Evolutionary conservation across 1,140 invertebrate genomes (phyloP).

Genomic region (Calephelis nemesis): DNA sequence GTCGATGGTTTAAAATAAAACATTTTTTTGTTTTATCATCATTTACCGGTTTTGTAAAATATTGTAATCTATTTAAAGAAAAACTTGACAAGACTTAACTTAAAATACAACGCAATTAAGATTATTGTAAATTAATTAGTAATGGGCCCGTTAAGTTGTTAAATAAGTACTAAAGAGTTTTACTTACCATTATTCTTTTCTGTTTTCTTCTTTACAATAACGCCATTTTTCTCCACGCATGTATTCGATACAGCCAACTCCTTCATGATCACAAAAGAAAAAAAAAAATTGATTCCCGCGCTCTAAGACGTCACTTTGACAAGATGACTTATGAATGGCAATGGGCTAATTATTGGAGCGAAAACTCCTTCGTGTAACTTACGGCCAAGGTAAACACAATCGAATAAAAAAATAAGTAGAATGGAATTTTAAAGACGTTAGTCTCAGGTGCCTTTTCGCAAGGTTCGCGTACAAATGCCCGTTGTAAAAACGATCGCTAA

Average conservation of each 20-base stretch:
- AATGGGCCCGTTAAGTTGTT: too few species aligned
- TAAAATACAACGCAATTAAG: too few species aligned
- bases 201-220: slow-evolving; percentile 48
- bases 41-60: too few species aligned
- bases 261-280: slow-evolving; percentile 52
- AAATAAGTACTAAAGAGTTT: too few species aligned
- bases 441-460: slow-evolving; percentile 10
- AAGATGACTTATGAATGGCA: slow-evolving; percentile 43
- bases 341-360: slow-evolving; percentile 50
- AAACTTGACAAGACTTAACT: too few species aligned
- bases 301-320: slow-evolving; percentile 66
- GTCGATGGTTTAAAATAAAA: too few species aligned
- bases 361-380: slow-evolving; percentile 43
- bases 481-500: neutral
- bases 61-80: too few species aligned
- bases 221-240: slow-evolving; percentile 48
- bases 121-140: too few species aligned
- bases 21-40: too few species aligned
- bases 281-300: slow-evolving; percentile 46
- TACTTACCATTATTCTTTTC: slow-evolving; percentile 48
- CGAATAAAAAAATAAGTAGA: slow-evolving; percentile 37
- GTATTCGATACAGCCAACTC: slow-evolving; percentile 53
- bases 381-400: slow-evolving; percentile 59
- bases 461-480: slow-evolving; percentile 19
- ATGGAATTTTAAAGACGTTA: slow-evolving; percentile 18